Evolutionary conservation across 2,113 vertebrate genomes (phyloP), one percentile per base, ranked within the genome.

Genomic region (Pogona vitticeps): DNA sequence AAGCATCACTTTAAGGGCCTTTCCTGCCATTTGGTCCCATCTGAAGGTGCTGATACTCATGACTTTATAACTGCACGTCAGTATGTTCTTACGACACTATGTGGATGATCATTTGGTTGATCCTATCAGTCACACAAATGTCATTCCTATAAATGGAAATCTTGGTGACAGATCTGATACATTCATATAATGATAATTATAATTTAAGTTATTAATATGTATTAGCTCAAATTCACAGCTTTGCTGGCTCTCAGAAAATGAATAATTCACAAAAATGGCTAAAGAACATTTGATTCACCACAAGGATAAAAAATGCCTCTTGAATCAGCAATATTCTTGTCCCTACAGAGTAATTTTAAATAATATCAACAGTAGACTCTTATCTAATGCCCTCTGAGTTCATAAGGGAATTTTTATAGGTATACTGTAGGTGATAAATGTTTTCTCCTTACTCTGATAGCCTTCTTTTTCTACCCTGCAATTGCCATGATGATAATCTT

Each of bases 271-370:
- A 75, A 80, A 42, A 21, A 80, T 40, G 70, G 28, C 18, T 63
- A 70, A 80, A 80, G 28, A 65, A 15, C 20, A 80, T 73, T 75
- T 75, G 8, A 65, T 81, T 81, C 38, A 23, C 23, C 40, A 31
- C n/a, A 65, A 63, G 56, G 52, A 68, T 56, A 73, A 86, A 81
- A 80, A 52, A 73, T 59, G 70, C 38, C 20, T 72, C 77, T 75
- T 87, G 58, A 86, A 56, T 85, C 75, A 85, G 21, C 52, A 84
- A 76, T 77, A 78, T 36, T 56, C 63, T 68, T 56, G 63, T 70
- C n/a, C 21, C 61, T 67, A 65, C 5, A 87, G 79, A n/a, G n/a
- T 87, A 40, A 67, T 81, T 65, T 76, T 67, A 87, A 87, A 87
- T 82, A 81, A 75, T 75, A 58, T 81, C 85, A 81, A 65, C 59